Percentiles rank a stretch among this genome's conserved stretches.
Conservation (phyloP, 2,113 vertebrate species). For the Pituophis catenifer region DNA sequence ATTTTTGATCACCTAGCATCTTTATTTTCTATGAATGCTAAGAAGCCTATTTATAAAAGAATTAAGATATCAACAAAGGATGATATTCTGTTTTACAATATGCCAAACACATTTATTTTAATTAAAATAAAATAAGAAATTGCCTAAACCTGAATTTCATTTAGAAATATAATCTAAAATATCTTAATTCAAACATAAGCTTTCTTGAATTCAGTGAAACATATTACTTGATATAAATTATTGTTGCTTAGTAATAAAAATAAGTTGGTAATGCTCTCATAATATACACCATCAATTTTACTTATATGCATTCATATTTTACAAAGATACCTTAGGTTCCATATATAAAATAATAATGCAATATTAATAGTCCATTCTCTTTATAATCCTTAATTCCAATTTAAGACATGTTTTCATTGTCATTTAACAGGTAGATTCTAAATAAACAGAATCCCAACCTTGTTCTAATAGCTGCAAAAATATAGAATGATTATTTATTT, state of each 20-base stretch:
- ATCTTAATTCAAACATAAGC: neutral
- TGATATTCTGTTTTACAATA: neutral
- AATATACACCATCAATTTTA: neutral
- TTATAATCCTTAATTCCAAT: neutral
- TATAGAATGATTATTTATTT: neutral
- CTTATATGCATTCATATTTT: neutral
- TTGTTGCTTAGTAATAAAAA: neutral
- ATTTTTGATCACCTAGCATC: neutral
- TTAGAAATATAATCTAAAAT: neutral
- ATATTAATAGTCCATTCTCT: neutral
- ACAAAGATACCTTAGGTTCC: neutral
- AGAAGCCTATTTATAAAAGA: neutral
- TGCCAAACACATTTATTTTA: neutral
- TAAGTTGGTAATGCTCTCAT: neutral
- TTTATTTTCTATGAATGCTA: neutral
- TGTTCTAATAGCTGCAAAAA: neutral
- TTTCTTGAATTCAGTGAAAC: neutral
- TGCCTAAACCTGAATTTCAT: neutral
- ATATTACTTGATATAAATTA: neutral
- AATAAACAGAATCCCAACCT: neutral
- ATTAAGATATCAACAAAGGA: neutral
- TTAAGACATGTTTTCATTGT: neutral
- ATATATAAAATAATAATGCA: neutral
- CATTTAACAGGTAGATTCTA: neutral
- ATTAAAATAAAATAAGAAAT: neutral